Evolutionary conservation across 2,888 invertebrate genomes (phyloP).

Genomic region (Drosophila macrospina): DNA sequence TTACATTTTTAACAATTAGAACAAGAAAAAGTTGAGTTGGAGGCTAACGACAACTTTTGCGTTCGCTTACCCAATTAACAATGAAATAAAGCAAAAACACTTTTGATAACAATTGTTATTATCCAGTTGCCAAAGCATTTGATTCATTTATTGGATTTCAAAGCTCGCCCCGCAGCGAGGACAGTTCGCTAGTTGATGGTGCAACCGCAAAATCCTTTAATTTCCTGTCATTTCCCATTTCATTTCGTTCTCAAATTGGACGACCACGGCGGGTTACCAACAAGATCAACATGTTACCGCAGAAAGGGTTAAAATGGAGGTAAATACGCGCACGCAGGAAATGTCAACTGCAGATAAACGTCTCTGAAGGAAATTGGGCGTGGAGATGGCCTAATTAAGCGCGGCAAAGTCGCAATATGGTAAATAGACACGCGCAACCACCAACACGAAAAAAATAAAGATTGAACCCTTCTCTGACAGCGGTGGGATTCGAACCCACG

Average conservation of each 20-base stretch:
- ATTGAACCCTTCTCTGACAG: constrained; percentile 24
- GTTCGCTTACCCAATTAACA: constrained; percentile 31
- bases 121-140: constrained; percentile 40
- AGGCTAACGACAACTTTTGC: too few species aligned
- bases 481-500: constrained; percentile 85
- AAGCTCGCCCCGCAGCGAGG: constrained; percentile 46
- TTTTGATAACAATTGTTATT: constrained; percentile 16
- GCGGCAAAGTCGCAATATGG: constrained; percentile 27
- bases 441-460: not conserved
- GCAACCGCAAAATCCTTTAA: constrained; percentile 73
- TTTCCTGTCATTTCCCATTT: constrained; percentile 78
- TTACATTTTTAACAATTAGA: constrained; percentile 2
- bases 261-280: constrained; percentile 46
- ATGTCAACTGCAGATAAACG: constrained; percentile 77
- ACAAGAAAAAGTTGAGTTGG: not conserved
- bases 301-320: constrained; percentile 64
- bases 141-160: constrained; percentile 48
- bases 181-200: constrained; percentile 24
- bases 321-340: constrained; percentile 59
- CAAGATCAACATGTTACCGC: constrained; percentile 75
- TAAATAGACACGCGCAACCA: constrained; percentile 22
- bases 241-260: constrained; percentile 47
- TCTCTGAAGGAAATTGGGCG: constrained; percentile 47
- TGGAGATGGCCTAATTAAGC: constrained; percentile 59
- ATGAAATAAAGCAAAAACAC: constrained; percentile 22